Base-by-base conservation (phyloP, 2,113 vertebrate species). In the Colius striatus region DNA sequence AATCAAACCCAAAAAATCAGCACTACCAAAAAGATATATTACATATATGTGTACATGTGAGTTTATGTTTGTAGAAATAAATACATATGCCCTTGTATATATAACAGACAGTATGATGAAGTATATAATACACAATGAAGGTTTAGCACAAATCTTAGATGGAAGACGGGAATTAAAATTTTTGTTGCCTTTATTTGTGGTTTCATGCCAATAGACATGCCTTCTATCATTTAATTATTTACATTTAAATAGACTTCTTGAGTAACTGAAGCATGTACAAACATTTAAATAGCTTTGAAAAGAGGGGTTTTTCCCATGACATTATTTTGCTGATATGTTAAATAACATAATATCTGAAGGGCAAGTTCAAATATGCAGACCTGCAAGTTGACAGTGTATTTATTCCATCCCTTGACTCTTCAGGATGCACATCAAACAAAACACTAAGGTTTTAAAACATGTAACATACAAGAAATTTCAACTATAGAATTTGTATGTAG, bases 201-300 rank as follows among this genome's bases (percentile, higher is more conserved):
- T 57, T 90, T 88, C 79, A 87, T 80, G 43, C 22, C 80, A 93
- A 58, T 13, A 71, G 21, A 5, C 15, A 62, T 89, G 30, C 51
- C 65, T 84, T 86, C 50, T 67, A 86, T 41, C 32, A 72, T 71
- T 88, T 75, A 5, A 45, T 81, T 85, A 30, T 78, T 74, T 92
- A 75, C 26, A 76, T 84, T 91, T 89, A 84, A 96, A 96, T 58
- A 81, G 22, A 80, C 75, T 90, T 58, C 19, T 85, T 78, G 13
- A 75, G 14, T 32, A 65, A 86, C 14, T 3, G 2, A 93, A 89
- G 10, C 72, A 90, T 68, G 76, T 84, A 70, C 6, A 89, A 90
- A 68, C 21, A 51, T 26, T 61, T 81, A 86, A 78, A 95, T 25
- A 68, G 4, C 8, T 91, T 73, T 83, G 60, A 86, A 88, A 84